Percentiles rank a stretch among this genome's conserved stretches.
Conservation (phyloP, 2,888 invertebrate species). For the Augiades crinisus region DNA sequence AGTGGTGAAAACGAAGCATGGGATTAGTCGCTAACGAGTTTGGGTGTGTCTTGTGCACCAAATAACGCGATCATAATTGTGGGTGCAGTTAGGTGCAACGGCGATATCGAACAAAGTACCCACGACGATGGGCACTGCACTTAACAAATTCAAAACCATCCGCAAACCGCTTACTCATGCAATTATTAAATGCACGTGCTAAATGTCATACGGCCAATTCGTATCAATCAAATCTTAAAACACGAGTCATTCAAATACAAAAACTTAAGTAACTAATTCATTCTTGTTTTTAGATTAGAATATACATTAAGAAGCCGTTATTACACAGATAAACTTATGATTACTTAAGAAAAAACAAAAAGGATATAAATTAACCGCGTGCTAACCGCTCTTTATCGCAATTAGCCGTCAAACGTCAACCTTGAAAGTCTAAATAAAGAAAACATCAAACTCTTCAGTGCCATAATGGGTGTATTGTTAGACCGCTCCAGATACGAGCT, state of each 20-base stretch:
- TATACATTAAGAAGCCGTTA: conserved; percentile 42
- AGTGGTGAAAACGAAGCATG: conserved; percentile 57
- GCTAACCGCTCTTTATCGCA: conserved; percentile 46
- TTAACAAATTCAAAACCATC: conserved; percentile 29
- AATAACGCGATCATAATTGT: conserved; percentile 72
- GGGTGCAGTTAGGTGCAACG: conserved; percentile 67
- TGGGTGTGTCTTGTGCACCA: conserved; percentile 76
- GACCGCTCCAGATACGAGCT: conserved; percentile 51
- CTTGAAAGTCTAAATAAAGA: conserved; percentile 66
- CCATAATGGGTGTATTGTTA: conserved; percentile 70
- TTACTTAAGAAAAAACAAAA: too few relatives aligned
- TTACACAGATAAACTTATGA: conserved; percentile 49
- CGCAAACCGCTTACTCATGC: conserved; percentile 24
- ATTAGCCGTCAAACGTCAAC: conserved; percentile 71
- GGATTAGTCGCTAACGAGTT: conserved; percentile 71
- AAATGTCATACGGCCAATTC: conserved; percentile 24
- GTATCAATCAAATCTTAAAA: conserved; percentile 8
- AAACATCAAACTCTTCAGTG: conserved; percentile 55
- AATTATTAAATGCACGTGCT: conserved; percentile 18
- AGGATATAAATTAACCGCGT: too few relatives aligned
- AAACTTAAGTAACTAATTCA: not conserved
- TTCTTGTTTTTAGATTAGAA: conserved; percentile 28
- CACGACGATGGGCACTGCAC: conserved; percentile 26
- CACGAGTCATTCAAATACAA: not conserved
- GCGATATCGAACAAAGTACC: conserved; percentile 43